A percentile compares a stretch with the other conserved stretches of the same genome.
Evolutionary conservation across 2,797 vertebrate species (phyloP).

Genomic region (Epinephelus coioides): DNA sequence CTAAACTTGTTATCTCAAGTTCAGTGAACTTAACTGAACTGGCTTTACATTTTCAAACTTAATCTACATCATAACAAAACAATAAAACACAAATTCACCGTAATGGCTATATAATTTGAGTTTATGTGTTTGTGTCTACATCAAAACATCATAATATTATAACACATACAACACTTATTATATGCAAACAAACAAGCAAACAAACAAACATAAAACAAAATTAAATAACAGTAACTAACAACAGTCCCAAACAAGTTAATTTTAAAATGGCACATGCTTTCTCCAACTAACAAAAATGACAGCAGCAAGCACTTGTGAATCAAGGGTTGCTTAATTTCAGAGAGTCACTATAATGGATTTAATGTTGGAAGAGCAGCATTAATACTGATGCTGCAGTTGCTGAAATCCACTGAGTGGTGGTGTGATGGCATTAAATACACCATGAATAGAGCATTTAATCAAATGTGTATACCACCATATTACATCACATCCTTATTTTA

Average conservation of each 20-base stretch:
- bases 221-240: background rate
- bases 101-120: background rate
- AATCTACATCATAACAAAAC: background rate
- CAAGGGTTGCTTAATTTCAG: background rate
- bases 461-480: background rate
- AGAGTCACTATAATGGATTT: slow-evolving; percentile 6
- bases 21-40: background rate
- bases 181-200: background rate
- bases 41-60: background rate
- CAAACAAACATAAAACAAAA: background rate
- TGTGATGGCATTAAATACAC: slow-evolving; percentile 4
- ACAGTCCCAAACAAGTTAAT: background rate
- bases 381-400: background rate
- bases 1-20: background rate
- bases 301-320: slow-evolving; percentile 41
- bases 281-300: slow-evolving; percentile 10
- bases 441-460: background rate
- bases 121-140: slow-evolving; percentile 1
- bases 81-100: slow-evolving; percentile 9
- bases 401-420: background rate
- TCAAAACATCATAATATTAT: slow-evolving; percentile 1
- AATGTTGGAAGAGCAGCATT: background rate
- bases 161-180: background rate
- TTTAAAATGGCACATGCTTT: slow-evolving; percentile 24
- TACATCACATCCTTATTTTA: slow-evolving; percentile 2